Conservation (phyloP, 2,888 invertebrate genomes). For the Dasysyrphus tricinctus region DNA sequence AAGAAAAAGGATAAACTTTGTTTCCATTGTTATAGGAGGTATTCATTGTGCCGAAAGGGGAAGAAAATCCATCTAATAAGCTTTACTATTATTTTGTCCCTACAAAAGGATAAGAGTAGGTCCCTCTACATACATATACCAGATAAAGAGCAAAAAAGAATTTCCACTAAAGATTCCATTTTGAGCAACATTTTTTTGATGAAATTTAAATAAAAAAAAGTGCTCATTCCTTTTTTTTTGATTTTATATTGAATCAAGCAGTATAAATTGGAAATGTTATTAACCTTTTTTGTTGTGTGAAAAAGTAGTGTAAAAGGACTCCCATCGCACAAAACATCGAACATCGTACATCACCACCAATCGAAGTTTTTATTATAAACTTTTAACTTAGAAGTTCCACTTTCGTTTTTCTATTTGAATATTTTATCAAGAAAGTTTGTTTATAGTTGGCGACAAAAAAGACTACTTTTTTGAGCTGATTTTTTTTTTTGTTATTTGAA, state of each 20-base stretch:
- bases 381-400: constrained; percentile 26
- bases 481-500: background rate
- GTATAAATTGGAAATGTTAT: constrained; percentile 4
- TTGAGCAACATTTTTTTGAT: constrained; percentile 11
- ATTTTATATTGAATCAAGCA: constrained; percentile 35
- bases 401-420: constrained; percentile 16
- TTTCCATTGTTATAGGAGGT: background rate
- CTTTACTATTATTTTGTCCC: background rate
- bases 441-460: background rate
- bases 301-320: background rate
- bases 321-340: background rate
- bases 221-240: background rate
- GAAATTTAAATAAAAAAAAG: constrained; percentile 46
- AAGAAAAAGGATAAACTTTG: constrained; percentile 9
- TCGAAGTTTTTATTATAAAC: constrained; percentile 15
- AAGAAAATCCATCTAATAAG: constrained; percentile 18
- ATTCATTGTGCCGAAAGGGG: background rate
- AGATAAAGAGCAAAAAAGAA: background rate
- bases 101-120: background rate
- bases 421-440: constrained; percentile 6
- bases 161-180: constrained; percentile 46
- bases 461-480: background rate
- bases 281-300: constrained; percentile 9
- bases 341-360: constrained; percentile 3
- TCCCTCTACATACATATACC: background rate